phyloP scores from a whole-genome alignment of 2,888 invertebrate species.

The Synanthedon vespiformis region DNA sequence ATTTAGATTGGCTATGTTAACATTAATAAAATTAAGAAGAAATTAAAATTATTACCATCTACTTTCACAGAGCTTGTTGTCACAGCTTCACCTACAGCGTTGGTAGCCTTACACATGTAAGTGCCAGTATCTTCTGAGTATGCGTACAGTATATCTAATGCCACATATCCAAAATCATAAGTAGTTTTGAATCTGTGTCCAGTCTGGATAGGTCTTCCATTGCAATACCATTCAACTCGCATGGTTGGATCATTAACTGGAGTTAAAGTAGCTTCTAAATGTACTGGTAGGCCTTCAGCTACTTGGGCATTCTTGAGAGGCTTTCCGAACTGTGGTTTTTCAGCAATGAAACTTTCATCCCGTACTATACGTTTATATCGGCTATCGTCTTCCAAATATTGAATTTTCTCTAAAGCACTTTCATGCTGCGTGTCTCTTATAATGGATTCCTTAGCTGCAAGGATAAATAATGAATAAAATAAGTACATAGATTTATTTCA shows the following conservation, averaged over 20 bases:
- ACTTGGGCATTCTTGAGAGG: slow-evolving; percentile 88
- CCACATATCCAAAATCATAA: slow-evolving; percentile 97
- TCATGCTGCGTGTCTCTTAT: slow-evolving; percentile 93
- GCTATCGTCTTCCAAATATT: slow-evolving; percentile 88
- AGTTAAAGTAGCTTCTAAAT: slow-evolving; percentile 93
- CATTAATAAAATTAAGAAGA: not conserved
- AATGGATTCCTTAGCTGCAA: slow-evolving; percentile 82
- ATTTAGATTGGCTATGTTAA: not conserved
- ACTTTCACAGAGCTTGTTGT: slow-evolving; percentile 92
- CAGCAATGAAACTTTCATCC: slow-evolving; percentile 81
- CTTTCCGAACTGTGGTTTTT: slow-evolving; percentile 91
- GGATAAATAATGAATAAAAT: not conserved
- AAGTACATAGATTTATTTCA: not conserved
- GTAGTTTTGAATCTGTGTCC: slow-evolving; percentile 96
- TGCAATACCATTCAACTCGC: slow-evolving; percentile 98
- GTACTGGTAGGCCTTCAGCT: slow-evolving; percentile 88
- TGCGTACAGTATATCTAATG: slow-evolving; percentile 95
- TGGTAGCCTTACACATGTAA: slow-evolving; percentile 96
- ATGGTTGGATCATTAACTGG: slow-evolving; percentile 99
- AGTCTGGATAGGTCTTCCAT: slow-evolving; percentile 91
- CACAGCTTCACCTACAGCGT: slow-evolving; percentile 95
- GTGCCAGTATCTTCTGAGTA: slow-evolving; percentile 97
- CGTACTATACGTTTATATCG: slow-evolving; percentile 78
- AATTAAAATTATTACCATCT: slow-evolving; percentile 73
- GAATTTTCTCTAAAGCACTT: slow-evolving; percentile 91